Conservation (phyloP, 2,113 vertebrate genomes). For the Asarcornis scutulata region DNA sequence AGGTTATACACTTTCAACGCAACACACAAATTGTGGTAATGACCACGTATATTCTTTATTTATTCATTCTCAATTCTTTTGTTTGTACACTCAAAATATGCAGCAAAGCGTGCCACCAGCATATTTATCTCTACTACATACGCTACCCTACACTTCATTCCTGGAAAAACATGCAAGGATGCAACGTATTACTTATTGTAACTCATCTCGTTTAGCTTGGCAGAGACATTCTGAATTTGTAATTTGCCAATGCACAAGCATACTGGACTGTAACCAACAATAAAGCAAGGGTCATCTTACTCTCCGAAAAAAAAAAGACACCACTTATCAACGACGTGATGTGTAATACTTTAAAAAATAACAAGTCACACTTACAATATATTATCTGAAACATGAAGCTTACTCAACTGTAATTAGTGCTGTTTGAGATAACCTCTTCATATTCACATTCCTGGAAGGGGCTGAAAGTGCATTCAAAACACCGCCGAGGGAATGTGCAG, state of each 20-base stretch:
- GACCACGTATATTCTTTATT: not conserved
- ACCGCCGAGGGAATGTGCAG: conserved; percentile 70
- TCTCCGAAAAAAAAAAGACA: not conserved
- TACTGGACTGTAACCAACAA: conserved; percentile 18
- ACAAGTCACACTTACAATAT: conserved; percentile 56
- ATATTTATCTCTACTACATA: not conserved
- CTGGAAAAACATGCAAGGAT: conserved; percentile 52
- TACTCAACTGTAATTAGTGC: conserved; percentile 72
- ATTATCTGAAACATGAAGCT: conserved; percentile 57
- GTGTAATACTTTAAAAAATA: conserved; percentile 2
- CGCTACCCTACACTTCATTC: not conserved
- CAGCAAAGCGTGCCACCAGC: not conserved
- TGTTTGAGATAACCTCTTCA: conserved; percentile 73
- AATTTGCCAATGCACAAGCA: not conserved
- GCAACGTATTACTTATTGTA: not conserved
- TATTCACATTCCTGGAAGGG: conserved; percentile 70
- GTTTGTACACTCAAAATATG: not conserved
- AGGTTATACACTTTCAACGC: not conserved
- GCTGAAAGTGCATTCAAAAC: conserved; percentile 71
- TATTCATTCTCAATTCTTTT: not conserved
- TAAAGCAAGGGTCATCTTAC: not conserved
- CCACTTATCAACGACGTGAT: not conserved
- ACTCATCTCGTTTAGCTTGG: not conserved
- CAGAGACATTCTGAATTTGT: not conserved
- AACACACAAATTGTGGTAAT: not conserved